These are phyloP conservation scores for Drosophila bifasciata DNA, from an alignment of 1,140 invertebrate species.

Conservation along the genomic window DNA sequence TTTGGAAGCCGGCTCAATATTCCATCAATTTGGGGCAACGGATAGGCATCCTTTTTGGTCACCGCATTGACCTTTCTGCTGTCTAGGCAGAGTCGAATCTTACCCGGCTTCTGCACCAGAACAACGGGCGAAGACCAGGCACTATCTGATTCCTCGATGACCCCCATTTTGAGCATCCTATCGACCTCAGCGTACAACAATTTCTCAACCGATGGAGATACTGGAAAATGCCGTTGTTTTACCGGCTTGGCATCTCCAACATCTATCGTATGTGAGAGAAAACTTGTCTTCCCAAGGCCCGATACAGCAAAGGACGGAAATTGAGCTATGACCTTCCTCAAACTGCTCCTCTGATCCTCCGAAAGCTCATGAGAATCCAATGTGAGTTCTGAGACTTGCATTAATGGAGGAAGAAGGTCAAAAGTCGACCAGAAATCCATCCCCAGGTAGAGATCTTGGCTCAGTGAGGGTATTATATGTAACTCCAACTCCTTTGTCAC, in stretches of 20 bases:
- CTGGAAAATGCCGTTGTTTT: constrained; percentile 55
- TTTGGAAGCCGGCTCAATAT: constrained; percentile 2
- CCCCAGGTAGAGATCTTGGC: constrained; percentile 6
- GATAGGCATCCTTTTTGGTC: constrained; percentile 14
- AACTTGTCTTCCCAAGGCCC: not conserved
- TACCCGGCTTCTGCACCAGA: constrained; percentile 25
- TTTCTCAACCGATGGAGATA: constrained; percentile 52
- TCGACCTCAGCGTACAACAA: constrained; percentile 40
- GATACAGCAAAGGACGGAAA: constrained; percentile 6
- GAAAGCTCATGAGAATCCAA: not conserved
- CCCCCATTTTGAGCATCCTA: constrained; percentile 52
- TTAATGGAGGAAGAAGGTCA: not conserved
- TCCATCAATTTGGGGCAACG: not conserved
- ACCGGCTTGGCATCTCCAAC: constrained; percentile 60
- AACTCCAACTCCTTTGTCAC: not conserved
- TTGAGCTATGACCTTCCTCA: not conserved
- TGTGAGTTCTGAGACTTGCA: not conserved
- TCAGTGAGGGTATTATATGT: not conserved
- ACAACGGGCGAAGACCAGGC: constrained; percentile 40
- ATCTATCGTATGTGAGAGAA: not conserved
- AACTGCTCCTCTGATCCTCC: not conserved
- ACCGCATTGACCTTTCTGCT: constrained; percentile 16
- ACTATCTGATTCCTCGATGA: constrained; percentile 54
- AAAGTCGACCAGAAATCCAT: not conserved
- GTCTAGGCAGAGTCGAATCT: constrained; percentile 14